phyloP scores from a whole-genome alignment of 2,113 vertebrate genomes.

The Eurystomus gularis region DNA sequence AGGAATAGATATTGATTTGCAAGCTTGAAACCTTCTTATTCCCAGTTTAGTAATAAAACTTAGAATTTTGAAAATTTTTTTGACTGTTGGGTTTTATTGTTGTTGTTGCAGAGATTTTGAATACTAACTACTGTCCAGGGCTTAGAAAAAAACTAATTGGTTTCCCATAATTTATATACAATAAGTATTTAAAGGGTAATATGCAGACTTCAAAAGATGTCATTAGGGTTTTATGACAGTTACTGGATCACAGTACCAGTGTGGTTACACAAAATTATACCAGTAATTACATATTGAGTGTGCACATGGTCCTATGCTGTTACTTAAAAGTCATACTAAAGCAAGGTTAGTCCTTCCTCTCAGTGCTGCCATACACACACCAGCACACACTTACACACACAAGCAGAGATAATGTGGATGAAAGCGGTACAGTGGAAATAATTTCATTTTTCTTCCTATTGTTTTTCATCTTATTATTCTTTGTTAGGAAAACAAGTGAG shows the following conservation, averaged over 20 bases:
- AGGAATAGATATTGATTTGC: neutral
- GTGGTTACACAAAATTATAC: neutral
- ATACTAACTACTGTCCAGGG: neutral
- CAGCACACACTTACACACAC: neutral
- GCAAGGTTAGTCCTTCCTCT: neutral
- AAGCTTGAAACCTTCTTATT: neutral
- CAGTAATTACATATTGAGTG: accelerated
- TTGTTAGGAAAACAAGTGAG: neutral
- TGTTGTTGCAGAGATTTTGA: neutral
- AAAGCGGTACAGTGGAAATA: neutral
- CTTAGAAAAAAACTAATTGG: neutral
- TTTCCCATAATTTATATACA: neutral
- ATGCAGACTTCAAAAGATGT: neutral
- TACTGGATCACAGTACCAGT: neutral
- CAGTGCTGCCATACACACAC: neutral
- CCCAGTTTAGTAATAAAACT: neutral
- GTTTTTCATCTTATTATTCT: neutral
- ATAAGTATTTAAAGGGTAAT: neutral
- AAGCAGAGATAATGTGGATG: neutral
- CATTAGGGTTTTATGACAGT: neutral
- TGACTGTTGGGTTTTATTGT: neutral
- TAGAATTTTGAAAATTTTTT: neutral
- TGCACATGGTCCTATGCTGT: neutral
- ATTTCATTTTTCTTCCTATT: neutral
- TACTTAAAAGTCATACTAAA: neutral